A percentile compares a stretch with the other conserved stretches of the same genome.
Conservation (phyloP, 2,113 vertebrate genomes). For the Tamias sibiricus region DNA sequence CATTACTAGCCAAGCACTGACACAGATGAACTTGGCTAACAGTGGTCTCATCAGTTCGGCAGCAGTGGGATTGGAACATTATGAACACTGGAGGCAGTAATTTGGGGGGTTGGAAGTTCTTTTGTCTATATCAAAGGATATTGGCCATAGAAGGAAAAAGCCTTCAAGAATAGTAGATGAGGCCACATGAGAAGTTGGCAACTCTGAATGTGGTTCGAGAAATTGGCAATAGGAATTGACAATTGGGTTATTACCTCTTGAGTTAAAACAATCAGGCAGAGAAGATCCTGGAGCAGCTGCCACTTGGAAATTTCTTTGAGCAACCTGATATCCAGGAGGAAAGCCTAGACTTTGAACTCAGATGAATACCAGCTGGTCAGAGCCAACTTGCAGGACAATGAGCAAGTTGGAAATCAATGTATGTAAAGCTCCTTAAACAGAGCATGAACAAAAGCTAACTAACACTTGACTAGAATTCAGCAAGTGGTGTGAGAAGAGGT, state of each 20-base stretch:
- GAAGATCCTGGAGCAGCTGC: background rate
- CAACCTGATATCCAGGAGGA: background rate
- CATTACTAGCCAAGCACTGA: background rate
- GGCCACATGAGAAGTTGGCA: background rate
- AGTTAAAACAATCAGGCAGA: constrained; percentile 37
- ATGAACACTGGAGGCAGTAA: background rate
- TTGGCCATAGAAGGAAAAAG: background rate
- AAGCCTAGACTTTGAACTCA: constrained; percentile 29
- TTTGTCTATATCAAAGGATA: background rate
- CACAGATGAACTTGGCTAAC: background rate
- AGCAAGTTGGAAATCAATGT: constrained; percentile 35
- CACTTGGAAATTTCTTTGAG: constrained; percentile 43
- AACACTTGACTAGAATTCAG: background rate
- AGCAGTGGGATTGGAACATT: background rate
- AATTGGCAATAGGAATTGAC: background rate
- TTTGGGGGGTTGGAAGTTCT: background rate
- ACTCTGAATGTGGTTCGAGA: background rate
- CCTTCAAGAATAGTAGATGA: background rate
- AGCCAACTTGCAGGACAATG: background rate
- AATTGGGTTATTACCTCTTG: background rate
- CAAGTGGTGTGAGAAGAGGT: background rate
- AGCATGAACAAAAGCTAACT: background rate
- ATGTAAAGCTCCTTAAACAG: background rate
- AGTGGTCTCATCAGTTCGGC: background rate
- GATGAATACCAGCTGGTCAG: background rate